These are phyloP conservation scores for Nebria salina DNA, from an alignment of 2,888 invertebrate species.

Conservation along the genomic window DNA sequence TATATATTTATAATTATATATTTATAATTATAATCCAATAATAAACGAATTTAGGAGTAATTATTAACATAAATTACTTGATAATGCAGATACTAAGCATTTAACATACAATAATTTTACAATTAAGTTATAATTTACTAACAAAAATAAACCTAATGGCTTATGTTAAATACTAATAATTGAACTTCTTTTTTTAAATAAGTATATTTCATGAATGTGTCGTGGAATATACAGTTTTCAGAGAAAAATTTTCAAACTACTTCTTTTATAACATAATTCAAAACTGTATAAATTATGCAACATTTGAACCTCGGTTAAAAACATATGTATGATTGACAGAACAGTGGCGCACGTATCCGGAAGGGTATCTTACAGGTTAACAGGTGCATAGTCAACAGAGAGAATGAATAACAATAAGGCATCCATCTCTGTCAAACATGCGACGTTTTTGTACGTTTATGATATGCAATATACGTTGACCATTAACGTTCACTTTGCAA, in stretches of 20 bases:
- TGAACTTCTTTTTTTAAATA: too few species aligned
- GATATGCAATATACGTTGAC: not conserved
- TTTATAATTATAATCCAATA: not conserved
- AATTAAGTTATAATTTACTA: not conserved
- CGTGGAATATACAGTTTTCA: too few species aligned
- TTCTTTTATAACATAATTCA: too few species aligned
- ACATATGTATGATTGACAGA: not conserved
- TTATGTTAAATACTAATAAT: too few species aligned
- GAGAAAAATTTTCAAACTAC: too few species aligned
- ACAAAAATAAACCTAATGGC: not conserved
- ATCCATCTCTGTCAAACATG: not conserved
- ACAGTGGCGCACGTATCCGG: conserved; percentile 1
- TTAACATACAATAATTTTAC: not conserved
- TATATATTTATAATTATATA: too few species aligned
- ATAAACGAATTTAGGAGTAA: not conserved
- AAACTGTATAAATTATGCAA: too few species aligned
- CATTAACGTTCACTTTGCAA: not conserved
- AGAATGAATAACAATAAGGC: not conserved
- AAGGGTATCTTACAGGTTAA: not conserved
- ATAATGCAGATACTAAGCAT: not conserved
- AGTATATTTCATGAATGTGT: too few species aligned
- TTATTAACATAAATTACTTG: not conserved
- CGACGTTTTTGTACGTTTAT: not conserved
- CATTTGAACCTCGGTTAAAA: not conserved
- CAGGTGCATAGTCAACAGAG: not conserved